phyloP scores from a whole-genome alignment of 2,888 invertebrate genomes.

The Caenorhabditis panamensis region DNA sequence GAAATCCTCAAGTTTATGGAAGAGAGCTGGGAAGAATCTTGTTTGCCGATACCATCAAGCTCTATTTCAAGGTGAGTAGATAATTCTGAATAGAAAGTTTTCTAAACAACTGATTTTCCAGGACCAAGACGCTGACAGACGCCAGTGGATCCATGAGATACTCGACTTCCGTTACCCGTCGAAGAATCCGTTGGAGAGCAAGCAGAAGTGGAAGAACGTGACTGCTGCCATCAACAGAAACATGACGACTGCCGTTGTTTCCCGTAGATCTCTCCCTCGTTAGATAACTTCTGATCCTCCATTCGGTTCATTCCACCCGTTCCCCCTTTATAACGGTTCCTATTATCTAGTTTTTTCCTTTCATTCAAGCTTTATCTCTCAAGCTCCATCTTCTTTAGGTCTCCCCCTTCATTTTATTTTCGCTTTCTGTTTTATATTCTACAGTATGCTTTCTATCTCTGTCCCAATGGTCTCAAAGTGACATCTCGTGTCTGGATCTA shows the following conservation, averaged over 20 bases:
- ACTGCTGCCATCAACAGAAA: constrained; percentile 72
- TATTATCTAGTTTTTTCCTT: neutral
- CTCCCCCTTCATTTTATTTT: constrained; percentile 5
- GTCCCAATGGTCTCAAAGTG: neutral
- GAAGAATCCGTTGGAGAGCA: constrained; percentile 58
- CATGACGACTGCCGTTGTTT: constrained; percentile 51
- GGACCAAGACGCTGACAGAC: constrained; percentile 70
- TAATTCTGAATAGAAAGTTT: neutral
- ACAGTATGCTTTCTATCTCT: neutral
- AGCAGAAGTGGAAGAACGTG: constrained; percentile 72
- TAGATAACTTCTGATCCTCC: constrained; percentile 1
- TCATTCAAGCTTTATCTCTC: neutral
- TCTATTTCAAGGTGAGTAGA: constrained; percentile 67
- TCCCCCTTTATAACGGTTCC: constrained; percentile 18
- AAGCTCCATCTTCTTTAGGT: constrained; percentile 11
- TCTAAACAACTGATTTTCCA: constrained; percentile 27
- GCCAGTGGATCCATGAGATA: constrained; percentile 72
- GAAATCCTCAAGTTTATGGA: constrained; percentile 69
- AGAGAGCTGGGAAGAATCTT: constrained; percentile 60
- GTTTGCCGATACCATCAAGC: constrained; percentile 65
- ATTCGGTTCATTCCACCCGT: neutral
- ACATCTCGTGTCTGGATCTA: neutral
- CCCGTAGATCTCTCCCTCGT: constrained; percentile 48
- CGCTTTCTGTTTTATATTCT: constrained; percentile 6
- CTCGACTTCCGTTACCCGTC: constrained; percentile 72